Evolutionary conservation across 1,140 invertebrate species (phyloP).

Genomic region (Dermatophagoides farinae): DNA sequence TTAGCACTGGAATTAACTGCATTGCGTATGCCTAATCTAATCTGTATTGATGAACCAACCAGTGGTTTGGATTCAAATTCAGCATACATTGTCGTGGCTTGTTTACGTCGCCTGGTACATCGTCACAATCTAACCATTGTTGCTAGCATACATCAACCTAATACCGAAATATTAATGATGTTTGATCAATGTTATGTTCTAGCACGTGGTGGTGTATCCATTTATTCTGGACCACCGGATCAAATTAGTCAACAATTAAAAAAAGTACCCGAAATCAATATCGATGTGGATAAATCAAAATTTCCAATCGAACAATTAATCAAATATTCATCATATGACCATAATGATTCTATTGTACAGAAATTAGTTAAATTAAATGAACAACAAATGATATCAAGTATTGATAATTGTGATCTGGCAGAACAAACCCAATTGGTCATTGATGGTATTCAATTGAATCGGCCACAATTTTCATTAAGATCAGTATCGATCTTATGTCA

Average conservation of each 20-base stretch:
- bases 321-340: not conserved
- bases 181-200: conserved; percentile 8
- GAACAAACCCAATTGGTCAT: not conserved
- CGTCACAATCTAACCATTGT: conserved; percentile 7
- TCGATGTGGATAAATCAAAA: not conserved
- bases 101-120: conserved; percentile 31
- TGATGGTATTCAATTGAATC: not conserved
- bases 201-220: conserved; percentile 2
- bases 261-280: not conserved
- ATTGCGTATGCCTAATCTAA: conserved; percentile 1
- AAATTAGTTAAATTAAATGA: not conserved
- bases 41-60: conserved; percentile 9
- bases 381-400: not conserved
- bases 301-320: conserved; percentile 1
- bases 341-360: not conserved
- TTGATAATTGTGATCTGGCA: not conserved
- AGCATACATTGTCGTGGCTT: not conserved
- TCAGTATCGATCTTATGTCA: not conserved
- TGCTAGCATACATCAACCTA: conserved; percentile 5
- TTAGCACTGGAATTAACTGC: conserved; percentile 52
- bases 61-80: conserved; percentile 6
- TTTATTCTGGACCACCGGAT: conserved; percentile 6
- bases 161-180: conserved; percentile 5
- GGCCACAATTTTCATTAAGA: not conserved
- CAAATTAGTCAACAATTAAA: not conserved